A percentile compares a stretch with the other conserved stretches of the same genome.
Evolutionary conservation across 2,888 invertebrate genomes (phyloP).

Genomic region (Coelinius sp.): DNA sequence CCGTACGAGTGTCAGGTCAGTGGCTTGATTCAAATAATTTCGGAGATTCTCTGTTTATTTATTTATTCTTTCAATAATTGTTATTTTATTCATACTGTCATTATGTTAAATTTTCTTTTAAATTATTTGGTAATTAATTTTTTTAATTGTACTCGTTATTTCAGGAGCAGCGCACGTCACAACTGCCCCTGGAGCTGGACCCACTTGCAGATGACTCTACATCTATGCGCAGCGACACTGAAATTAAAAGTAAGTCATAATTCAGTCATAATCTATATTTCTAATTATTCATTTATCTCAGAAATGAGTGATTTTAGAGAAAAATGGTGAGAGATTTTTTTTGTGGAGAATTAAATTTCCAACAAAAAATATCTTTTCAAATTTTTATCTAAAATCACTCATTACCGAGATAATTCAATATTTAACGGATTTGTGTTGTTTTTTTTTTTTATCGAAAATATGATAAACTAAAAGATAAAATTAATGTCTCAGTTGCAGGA

Average conservation of each 20-base stretch:
- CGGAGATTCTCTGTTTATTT: neutral
- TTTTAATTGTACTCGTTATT: conserved; percentile 58
- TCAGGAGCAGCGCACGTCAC: conserved; percentile 91
- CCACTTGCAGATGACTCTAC: conserved; percentile 85
- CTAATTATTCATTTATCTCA: too few species aligned
- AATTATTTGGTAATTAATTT: conserved; percentile 7
- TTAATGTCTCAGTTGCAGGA: conserved; percentile 67
- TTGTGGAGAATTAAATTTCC: too few species aligned
- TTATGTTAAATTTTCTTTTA: too few species aligned
- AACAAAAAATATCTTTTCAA: too few species aligned
- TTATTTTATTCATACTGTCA: too few species aligned
- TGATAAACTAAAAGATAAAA: neutral
- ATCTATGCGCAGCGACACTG: conserved; percentile 87
- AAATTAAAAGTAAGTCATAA: conserved; percentile 79
- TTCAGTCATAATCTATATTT: conserved; percentile 19
- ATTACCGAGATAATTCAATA: too few species aligned
- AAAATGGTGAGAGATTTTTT: too few species aligned
- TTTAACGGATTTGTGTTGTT: neutral
- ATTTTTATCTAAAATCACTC: too few species aligned
- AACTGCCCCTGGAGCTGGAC: conserved; percentile 90
- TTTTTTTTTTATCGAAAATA: too few species aligned
- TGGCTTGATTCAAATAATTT: conserved; percentile 47
- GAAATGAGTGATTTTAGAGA: too few species aligned
- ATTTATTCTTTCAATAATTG: too few species aligned
- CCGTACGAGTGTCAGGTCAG: conserved; percentile 72